Conservation (phyloP, 2,797 vertebrate genomes). For the Falco cherrug region DNA sequence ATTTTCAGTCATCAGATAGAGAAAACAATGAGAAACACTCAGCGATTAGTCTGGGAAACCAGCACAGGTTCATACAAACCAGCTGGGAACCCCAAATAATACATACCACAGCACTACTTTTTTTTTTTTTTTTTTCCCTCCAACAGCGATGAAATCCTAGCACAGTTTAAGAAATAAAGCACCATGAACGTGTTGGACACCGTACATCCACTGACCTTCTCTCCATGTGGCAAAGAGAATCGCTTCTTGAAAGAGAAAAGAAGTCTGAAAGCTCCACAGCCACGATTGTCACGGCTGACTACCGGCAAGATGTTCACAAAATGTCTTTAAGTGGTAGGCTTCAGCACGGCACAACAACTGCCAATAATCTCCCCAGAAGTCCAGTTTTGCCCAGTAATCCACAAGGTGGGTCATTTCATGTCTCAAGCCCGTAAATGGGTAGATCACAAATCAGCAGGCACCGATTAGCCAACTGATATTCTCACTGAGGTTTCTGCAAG, state of each 20-base stretch:
- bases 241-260: slow-evolving; percentile 54
- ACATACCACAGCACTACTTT: background rate
- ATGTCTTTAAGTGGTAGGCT: slow-evolving; percentile 25
- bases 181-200: background rate
- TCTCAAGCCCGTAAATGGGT: background rate
- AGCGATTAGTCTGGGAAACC: slow-evolving; percentile 1
- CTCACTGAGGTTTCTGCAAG: slow-evolving; percentile 35
- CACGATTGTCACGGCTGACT: slow-evolving; percentile 72
- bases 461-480: background rate
- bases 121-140: background rate
- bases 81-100: background rate
- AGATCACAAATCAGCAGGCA: slow-evolving; percentile 18
- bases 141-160: background rate
- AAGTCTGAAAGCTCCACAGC: slow-evolving; percentile 59
- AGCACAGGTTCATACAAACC: background rate
- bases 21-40: background rate
- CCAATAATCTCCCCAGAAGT: slow-evolving; percentile 54
- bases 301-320: slow-evolving; percentile 49
- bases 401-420: background rate
- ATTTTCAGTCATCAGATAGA: slow-evolving; percentile 2
- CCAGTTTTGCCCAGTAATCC: slow-evolving; percentile 64
- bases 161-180: background rate
- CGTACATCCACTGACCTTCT: slow-evolving; percentile 71
- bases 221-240: background rate
- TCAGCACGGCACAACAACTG: slow-evolving; percentile 42